These are phyloP conservation scores for Drosophila kepulauana DNA, from an alignment of 1,140 invertebrate genomes.

Conservation along the genomic window DNA sequence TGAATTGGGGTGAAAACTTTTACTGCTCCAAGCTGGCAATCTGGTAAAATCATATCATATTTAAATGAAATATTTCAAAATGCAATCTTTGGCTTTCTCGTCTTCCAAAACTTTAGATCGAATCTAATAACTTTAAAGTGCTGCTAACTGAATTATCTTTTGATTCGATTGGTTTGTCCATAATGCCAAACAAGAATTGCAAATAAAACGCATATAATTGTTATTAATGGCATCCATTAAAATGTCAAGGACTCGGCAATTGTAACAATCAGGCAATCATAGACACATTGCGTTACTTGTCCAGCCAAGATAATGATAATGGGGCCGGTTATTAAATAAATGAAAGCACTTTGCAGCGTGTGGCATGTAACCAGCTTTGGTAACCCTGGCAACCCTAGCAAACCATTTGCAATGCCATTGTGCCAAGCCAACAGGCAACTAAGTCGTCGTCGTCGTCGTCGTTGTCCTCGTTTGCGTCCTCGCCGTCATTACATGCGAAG, in stretches of 20 bases:
- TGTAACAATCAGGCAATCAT: conserved; percentile 47
- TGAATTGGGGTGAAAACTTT: conserved; percentile 3
- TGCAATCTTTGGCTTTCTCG: background rate
- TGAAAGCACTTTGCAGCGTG: conserved; percentile 59
- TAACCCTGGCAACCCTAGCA: conserved; percentile 32
- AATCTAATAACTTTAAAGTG: background rate
- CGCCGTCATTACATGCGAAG: conserved; percentile 52
- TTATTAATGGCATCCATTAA: conserved; percentile 19
- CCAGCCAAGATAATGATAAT: conserved; percentile 60
- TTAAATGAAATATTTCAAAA: background rate
- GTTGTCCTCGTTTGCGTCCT: conserved; percentile 33
- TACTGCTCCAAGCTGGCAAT: background rate
- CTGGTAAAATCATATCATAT: background rate
- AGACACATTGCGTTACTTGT: conserved; percentile 41
- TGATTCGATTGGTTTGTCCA: background rate
- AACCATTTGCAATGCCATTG: conserved; percentile 17
- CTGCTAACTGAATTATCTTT: background rate
- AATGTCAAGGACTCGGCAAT: conserved; percentile 63
- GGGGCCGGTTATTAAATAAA: conserved; percentile 74
- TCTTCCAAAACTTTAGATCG: background rate
- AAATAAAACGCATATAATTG: conserved; percentile 24
- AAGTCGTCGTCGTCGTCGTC: conserved; percentile 24
- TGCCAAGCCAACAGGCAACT: conserved; percentile 12
- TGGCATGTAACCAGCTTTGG: conserved; percentile 33
- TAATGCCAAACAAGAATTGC: conserved; percentile 6